A percentile compares a stretch with the other conserved stretches of the same genome.
Evolutionary conservation across 2,888 invertebrate genomes (phyloP).

Genomic region (Erebia epiphron): DNA sequence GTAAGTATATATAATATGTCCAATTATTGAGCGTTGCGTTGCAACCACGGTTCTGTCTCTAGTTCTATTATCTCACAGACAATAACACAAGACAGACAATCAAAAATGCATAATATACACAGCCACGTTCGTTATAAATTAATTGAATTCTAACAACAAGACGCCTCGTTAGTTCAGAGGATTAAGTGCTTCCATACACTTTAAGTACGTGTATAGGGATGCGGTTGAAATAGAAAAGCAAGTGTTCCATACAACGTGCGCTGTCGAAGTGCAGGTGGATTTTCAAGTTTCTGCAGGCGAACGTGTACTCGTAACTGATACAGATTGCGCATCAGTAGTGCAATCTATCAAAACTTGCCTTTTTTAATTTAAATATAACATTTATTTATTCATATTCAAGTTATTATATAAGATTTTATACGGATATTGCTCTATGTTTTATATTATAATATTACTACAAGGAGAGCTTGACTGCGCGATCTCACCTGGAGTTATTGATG

Average conservation of each 20-base stretch:
- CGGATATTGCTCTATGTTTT: no score
- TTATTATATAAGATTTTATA: no score
- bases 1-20: no score
- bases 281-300: constrained; percentile 24
- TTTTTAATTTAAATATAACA: not conserved
- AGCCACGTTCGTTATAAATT: constrained; percentile 41
- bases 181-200: constrained; percentile 40
- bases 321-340: not conserved
- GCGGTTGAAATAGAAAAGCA: constrained; percentile 33
- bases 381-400: not conserved
- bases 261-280: constrained; percentile 23
- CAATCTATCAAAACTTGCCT: not conserved
- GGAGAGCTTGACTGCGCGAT: no score
- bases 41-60: not conserved
- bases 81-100: no score
- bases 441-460: no score
- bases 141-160: constrained; percentile 46
- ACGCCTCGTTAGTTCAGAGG: constrained; percentile 43
- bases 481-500: no score
- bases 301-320: constrained; percentile 17
- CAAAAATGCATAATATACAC: constrained; percentile 21
- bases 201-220: constrained; percentile 24
- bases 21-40: no score
- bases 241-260: constrained; percentile 30
- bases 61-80: not conserved